phyloP scores from a whole-genome alignment of 1,140 invertebrate species.

The Lepidurus packardi region DNA sequence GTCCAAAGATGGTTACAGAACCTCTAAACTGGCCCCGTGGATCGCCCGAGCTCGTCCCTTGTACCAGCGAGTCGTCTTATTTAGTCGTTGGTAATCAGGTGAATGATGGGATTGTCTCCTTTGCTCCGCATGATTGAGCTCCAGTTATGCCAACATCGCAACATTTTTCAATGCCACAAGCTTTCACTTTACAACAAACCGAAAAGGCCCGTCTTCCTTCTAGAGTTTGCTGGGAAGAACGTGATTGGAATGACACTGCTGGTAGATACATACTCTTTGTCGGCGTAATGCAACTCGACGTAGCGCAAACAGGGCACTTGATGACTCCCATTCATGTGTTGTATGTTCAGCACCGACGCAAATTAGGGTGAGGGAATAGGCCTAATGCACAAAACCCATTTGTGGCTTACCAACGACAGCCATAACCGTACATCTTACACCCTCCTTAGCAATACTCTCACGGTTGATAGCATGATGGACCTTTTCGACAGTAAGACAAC shows the following conservation, averaged over 20 bases:
- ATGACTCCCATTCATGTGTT: background rate
- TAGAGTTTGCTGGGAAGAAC: background rate
- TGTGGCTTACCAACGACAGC: background rate
- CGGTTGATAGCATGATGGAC: constrained; percentile 8
- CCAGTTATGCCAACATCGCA: constrained; percentile 20
- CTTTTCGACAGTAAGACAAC: background rate
- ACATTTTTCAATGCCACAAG: background rate
- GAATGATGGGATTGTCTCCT: constrained; percentile 21
- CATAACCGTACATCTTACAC: background rate
- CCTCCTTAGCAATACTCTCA: background rate
- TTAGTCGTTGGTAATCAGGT: constrained; percentile 9
- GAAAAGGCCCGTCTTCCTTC: background rate
- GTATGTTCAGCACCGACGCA: background rate
- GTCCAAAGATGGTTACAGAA: background rate
- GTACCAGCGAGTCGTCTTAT: background rate
- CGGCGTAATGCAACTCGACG: background rate
- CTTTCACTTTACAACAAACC: background rate
- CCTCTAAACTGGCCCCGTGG: background rate
- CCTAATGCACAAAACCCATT: background rate
- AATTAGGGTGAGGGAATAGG: background rate
- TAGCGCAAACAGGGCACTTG: background rate
- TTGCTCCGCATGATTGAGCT: constrained; percentile 8
- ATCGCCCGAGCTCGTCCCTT: background rate
- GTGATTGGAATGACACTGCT: background rate
- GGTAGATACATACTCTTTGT: background rate